These are phyloP conservation scores for Mongoloraphidia duomilia DNA, from an alignment of 2,888 invertebrate genomes.

Conservation along the genomic window DNA sequence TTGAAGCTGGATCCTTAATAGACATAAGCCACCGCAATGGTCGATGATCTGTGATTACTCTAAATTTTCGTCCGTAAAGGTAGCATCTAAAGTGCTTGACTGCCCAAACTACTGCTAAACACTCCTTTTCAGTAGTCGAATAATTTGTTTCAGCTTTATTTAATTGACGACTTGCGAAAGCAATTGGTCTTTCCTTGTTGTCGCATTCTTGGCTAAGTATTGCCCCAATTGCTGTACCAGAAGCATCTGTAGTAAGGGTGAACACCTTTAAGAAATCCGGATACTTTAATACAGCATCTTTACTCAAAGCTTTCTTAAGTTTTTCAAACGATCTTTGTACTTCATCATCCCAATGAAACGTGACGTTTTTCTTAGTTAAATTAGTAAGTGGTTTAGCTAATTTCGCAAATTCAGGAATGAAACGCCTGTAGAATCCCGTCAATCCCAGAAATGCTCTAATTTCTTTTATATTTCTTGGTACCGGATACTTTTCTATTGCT, in stretches of 20 bases:
- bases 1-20: conserved; percentile 4
- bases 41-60: too few relatives aligned
- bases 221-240: too few relatives aligned
- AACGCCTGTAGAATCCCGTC: conserved; percentile 1
- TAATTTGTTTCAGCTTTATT: too few relatives aligned
- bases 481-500: conserved; percentile 8
- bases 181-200: too few relatives aligned
- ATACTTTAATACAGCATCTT: conserved; percentile 4
- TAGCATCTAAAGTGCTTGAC: too few relatives aligned
- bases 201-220: too few relatives aligned
- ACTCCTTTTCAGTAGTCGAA: too few relatives aligned
- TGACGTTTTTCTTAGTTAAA: conserved; percentile 5
- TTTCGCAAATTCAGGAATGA: conserved; percentile 1
- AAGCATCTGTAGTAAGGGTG: too few relatives aligned
- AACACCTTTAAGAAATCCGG: conserved; percentile 9
- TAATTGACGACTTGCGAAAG: too few relatives aligned
- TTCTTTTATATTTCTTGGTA: conserved; percentile 9
- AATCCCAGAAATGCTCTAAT: conserved; percentile 5
- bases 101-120: too few relatives aligned
- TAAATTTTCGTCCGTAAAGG: too few relatives aligned
- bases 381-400: conserved; percentile 7
- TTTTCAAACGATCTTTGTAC: conserved; percentile 4
- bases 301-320: neutral
- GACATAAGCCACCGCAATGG: too few relatives aligned
- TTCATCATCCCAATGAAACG: conserved; percentile 5